phyloP scores from a whole-genome alignment of 2,888 invertebrate species.

The Galeruca laticollis region DNA sequence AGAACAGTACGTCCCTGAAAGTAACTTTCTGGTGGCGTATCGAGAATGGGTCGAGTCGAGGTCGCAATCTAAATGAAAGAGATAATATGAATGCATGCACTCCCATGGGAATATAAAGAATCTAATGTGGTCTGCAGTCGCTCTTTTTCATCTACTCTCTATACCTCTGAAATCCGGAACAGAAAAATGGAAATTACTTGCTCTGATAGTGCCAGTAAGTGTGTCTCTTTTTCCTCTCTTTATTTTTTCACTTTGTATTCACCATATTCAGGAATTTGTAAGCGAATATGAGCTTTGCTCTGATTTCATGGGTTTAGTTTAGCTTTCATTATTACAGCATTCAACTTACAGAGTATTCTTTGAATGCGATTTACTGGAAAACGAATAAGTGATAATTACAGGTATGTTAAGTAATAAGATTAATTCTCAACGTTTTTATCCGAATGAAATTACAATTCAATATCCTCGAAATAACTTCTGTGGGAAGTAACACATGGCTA shows the following conservation, averaged over 20 bases:
- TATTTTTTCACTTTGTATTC: constrained; percentile 8
- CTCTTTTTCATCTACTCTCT: constrained; percentile 42
- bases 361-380: no score
- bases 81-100: constrained; percentile 61
- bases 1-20: constrained; percentile 11
- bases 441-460: no score
- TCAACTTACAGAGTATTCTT: no score
- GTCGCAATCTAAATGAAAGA: constrained; percentile 55
- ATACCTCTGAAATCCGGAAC: constrained; percentile 43
- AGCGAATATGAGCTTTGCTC: background rate
- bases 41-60: constrained; percentile 19
- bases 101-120: constrained; percentile 59
- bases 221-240: background rate
- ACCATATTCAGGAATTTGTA: background rate
- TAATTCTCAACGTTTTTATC: no score
- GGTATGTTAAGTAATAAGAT: no score
- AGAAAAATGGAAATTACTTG: constrained; percentile 50
- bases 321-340: background rate
- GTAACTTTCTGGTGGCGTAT: constrained; percentile 12
- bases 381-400: no score
- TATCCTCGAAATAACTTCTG: no score
- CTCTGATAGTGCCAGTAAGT: constrained; percentile 26
- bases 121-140: constrained; percentile 56
- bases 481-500: no score
- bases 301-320: background rate